These are phyloP conservation scores for Tachyglossus aculeatus DNA, from an alignment of 2,797 vertebrate species.

Conservation along the genomic window DNA sequence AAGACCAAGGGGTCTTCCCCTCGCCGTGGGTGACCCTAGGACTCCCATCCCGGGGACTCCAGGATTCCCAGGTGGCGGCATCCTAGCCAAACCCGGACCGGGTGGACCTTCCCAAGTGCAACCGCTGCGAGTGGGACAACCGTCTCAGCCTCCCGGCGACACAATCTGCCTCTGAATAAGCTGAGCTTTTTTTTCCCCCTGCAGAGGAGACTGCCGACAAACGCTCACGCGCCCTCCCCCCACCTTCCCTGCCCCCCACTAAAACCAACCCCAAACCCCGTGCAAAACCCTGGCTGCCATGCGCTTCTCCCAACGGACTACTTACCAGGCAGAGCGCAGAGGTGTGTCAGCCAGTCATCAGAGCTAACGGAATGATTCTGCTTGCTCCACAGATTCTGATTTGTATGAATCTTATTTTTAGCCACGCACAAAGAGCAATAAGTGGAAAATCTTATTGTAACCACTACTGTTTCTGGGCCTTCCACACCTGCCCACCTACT, in stretches of 20 bases:
- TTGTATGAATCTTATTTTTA: conserved; percentile 78
- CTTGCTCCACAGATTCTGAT: conserved; percentile 72
- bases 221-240: conserved; percentile 48
- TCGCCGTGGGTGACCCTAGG: conserved; percentile 1
- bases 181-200: conserved; percentile 1
- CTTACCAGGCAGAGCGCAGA: conserved; percentile 72
- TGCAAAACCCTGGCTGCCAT: conserved; percentile 31
- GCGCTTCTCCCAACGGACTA: conserved; percentile 48
- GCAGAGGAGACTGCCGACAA: conserved; percentile 43
- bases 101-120: no score
- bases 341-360: conserved; percentile 69
- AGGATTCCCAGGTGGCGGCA: conserved; percentile 9
- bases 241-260: no score
- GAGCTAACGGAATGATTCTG: conserved; percentile 70
- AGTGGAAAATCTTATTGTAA: conserved; percentile 96
- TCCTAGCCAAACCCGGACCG: conserved; percentile 50
- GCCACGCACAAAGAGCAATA: conserved; percentile 80
- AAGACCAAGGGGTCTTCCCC: conserved; percentile 13
- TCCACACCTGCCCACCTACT: conserved; percentile 87
- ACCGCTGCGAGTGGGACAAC: no score
- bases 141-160: conserved; percentile 38
- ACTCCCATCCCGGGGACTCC: conserved; percentile 26
- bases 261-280: no score
- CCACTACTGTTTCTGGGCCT: conserved; percentile 83
- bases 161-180: conserved; percentile 37